Evolutionary conservation across 2,797 vertebrate genomes (phyloP).

Genomic region (Crax fasciolata): DNA sequence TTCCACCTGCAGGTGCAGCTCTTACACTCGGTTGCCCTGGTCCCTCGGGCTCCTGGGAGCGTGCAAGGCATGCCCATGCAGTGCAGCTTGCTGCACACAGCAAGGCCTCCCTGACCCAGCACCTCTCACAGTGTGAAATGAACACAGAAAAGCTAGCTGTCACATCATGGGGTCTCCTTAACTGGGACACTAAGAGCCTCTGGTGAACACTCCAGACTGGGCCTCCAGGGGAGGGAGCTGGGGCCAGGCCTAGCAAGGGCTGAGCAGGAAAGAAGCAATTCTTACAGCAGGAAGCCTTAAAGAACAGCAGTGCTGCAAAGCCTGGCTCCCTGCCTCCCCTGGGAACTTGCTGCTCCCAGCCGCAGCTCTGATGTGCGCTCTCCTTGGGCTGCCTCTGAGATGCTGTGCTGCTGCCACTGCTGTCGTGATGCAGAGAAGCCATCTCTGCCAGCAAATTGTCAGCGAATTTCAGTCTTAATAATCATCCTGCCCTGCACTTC

Average conservation of each 20-base stretch:
- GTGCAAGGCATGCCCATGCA: accelerated
- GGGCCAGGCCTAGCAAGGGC: background rate
- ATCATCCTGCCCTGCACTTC: constrained; percentile 73
- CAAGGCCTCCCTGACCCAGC: background rate
- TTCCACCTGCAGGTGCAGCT: background rate
- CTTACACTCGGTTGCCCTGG: background rate
- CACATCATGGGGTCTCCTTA: background rate
- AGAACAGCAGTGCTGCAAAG: background rate
- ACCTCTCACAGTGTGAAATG: background rate
- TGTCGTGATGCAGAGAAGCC: constrained; percentile 45
- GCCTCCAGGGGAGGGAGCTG: background rate
- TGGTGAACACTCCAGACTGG: background rate
- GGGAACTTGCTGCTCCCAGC: background rate
- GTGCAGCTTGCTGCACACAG: background rate
- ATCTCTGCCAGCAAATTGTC: constrained; percentile 70
- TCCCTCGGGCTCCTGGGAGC: background rate
- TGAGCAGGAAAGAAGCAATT: background rate
- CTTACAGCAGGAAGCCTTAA: background rate
- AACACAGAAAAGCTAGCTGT: background rate
- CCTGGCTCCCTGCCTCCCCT: background rate
- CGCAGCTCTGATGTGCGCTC: constrained; percentile 3
- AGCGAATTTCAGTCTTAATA: constrained; percentile 77
- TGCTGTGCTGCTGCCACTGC: background rate
- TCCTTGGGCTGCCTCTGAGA: background rate
- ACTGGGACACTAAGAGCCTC: background rate